Conservation (phyloP, 2,797 vertebrate species). For the Karalla daura region DNA sequence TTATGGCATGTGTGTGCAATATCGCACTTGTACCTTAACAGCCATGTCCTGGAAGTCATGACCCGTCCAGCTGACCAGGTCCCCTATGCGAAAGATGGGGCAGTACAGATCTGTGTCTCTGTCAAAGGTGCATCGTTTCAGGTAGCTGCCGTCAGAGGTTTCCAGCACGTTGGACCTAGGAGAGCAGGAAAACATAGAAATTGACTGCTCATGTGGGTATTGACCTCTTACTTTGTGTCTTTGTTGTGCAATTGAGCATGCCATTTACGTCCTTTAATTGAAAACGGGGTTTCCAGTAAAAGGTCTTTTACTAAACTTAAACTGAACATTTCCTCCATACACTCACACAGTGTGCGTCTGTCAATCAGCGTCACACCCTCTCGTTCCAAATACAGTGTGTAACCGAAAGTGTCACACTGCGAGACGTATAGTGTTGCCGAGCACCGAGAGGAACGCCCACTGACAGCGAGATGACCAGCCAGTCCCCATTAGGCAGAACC, state of each 20-base stretch:
- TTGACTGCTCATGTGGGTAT: conserved; percentile 1
- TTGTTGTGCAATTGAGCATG: too few relatives aligned
- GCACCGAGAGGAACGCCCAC: conserved; percentile 11
- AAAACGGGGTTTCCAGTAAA: background rate
- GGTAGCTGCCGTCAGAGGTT: conserved; percentile 80
- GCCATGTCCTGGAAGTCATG: conserved; percentile 91
- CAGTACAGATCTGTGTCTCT: conserved; percentile 86
- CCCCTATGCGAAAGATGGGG: conserved; percentile 92
- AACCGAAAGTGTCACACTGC: conserved; percentile 15
- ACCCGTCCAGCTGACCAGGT: conserved; percentile 85
- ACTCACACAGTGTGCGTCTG: background rate
- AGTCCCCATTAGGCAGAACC: conserved; percentile 7
- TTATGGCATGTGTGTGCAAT: too few relatives aligned
- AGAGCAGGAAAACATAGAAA: conserved; percentile 1
- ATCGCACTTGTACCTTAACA: conserved; percentile 77
- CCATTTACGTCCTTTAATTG: background rate
- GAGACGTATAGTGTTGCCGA: background rate
- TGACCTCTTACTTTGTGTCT: conserved; percentile 7
- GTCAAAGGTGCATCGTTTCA: conserved; percentile 90
- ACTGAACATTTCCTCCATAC: background rate
- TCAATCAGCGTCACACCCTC: conserved; percentile 8
- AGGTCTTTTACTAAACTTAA: background rate
- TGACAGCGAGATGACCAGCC: conserved; percentile 5
- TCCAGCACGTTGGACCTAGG: conserved; percentile 89
- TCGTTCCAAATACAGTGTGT: background rate